Conservation (phyloP, 2,888 invertebrate genomes). For the Euproctis similis region DNA sequence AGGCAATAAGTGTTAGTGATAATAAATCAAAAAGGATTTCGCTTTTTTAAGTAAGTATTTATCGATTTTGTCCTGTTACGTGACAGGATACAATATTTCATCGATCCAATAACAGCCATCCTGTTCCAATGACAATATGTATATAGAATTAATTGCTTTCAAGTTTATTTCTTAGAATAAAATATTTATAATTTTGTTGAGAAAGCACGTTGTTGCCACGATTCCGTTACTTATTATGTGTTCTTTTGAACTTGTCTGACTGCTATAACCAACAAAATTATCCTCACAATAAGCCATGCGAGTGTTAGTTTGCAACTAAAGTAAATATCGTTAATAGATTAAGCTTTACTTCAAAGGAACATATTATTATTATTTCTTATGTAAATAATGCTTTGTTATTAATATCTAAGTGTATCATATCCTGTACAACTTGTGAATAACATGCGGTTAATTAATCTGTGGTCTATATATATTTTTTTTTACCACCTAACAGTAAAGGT, state of each 20-base stretch:
- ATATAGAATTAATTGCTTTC: not conserved
- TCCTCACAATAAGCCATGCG: no score
- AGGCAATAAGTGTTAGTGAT: slow-evolving; percentile 35
- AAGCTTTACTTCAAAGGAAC: no score
- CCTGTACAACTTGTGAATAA: slow-evolving; percentile 20
- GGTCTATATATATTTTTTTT: slow-evolving; percentile 21
- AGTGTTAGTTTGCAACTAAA: no score
- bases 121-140: not conserved
- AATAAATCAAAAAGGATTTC: slow-evolving; percentile 31
- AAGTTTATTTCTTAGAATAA: slow-evolving; percentile 9
- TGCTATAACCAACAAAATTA: slow-evolving; percentile 26
- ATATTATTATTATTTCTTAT: slow-evolving; percentile 8
- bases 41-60: slow-evolving; percentile 40
- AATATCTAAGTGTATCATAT: no score
- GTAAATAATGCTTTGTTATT: no score
- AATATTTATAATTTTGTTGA: slow-evolving; percentile 26
- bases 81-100: slow-evolving; percentile 18
- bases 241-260: slow-evolving; percentile 57
- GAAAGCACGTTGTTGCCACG: slow-evolving; percentile 45
- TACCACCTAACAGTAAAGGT: slow-evolving; percentile 13
- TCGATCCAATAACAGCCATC: slow-evolving; percentile 2
- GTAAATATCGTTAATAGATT: no score
- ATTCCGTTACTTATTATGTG: slow-evolving; percentile 59
- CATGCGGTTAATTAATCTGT: slow-evolving; percentile 29
- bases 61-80: slow-evolving; percentile 34